A percentile compares a stretch with the other conserved stretches of the same genome.
These are phyloP conservation scores for Platycheirus rosarum DNA, from an alignment of 2,888 invertebrate genomes.

Conservation along the genomic window DNA sequence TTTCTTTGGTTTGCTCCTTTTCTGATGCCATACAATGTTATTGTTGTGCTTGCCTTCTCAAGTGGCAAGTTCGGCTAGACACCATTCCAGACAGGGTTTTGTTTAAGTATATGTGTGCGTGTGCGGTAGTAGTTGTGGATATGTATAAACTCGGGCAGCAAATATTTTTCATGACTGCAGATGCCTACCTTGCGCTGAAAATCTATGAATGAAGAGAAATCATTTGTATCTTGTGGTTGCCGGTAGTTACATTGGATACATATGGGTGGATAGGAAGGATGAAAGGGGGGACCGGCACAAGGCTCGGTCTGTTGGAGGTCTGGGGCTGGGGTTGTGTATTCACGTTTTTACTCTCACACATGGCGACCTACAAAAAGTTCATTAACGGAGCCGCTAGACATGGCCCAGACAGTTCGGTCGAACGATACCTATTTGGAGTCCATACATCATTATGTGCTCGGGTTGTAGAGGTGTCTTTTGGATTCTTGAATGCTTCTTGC, in stretches of 20 bases:
- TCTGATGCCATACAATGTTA: slow-evolving; percentile 24
- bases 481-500: slow-evolving; percentile 34
- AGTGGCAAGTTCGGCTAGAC: slow-evolving; percentile 70
- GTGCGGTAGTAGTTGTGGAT: not conserved
- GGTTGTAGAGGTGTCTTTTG: slow-evolving; percentile 29
- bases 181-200: slow-evolving; percentile 43
- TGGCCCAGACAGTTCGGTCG: slow-evolving; percentile 81
- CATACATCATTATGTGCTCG: slow-evolving; percentile 35
- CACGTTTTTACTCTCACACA: slow-evolving; percentile 74
- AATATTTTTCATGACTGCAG: slow-evolving; percentile 23
- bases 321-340: slow-evolving; percentile 42
- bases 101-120: slow-evolving; percentile 1
- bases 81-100: slow-evolving; percentile 64
- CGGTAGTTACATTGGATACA: slow-evolving; percentile 10
- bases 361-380: slow-evolving; percentile 83
- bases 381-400: slow-evolving; percentile 82
- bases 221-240: slow-evolving; percentile 47
- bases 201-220: slow-evolving; percentile 70
- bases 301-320: slow-evolving; percentile 47
- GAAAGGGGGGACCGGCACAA: slow-evolving; percentile 33
- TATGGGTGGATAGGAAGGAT: slow-evolving; percentile 15
- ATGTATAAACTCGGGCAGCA: slow-evolving; percentile 40
- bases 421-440: slow-evolving; percentile 51
- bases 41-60: slow-evolving; percentile 62
- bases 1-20: slow-evolving; percentile 37